Conservation (phyloP, 1,140 invertebrate genomes). For the Aphis craccivora region DNA sequence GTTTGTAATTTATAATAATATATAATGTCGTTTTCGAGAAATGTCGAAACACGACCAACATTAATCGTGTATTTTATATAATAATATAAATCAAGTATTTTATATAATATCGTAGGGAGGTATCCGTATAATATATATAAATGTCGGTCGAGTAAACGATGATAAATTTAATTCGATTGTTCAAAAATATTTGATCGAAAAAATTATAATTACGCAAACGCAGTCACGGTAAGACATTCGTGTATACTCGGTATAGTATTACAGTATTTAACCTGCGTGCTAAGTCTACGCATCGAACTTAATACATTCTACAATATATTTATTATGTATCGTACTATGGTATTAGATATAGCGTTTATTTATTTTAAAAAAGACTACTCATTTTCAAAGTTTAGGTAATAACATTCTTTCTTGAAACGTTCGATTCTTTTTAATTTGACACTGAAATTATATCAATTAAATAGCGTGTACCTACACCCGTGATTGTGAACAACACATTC, state of each 20-base stretch:
- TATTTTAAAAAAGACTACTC: not conserved
- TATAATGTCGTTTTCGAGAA: not conserved
- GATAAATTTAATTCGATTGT: not conserved
- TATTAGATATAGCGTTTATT: too few relatives aligned
- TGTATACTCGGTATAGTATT: not conserved
- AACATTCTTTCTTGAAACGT: not conserved
- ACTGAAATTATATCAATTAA: not conserved
- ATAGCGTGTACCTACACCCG: too few relatives aligned
- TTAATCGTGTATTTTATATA: constrained; percentile 11
- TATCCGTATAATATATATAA: not conserved
- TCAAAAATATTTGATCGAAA: not conserved
- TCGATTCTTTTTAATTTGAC: not conserved
- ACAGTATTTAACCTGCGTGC: not conserved
- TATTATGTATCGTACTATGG: too few relatives aligned
- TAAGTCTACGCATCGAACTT: not conserved
- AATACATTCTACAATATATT: not conserved
- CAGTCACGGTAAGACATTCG: not conserved
- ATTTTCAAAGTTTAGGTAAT: constrained; percentile 3
- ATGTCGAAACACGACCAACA: not conserved
- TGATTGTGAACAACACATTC: not conserved
- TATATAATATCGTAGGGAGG: not conserved
- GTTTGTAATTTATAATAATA: not conserved
- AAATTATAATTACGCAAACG: not conserved
- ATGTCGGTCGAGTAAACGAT: not conserved
- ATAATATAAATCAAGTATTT: not conserved